Evolutionary conservation across 2,797 vertebrate species (phyloP), one percentile per base, ranked within the genome.

Genomic region (Carduelis carduelis): DNA sequence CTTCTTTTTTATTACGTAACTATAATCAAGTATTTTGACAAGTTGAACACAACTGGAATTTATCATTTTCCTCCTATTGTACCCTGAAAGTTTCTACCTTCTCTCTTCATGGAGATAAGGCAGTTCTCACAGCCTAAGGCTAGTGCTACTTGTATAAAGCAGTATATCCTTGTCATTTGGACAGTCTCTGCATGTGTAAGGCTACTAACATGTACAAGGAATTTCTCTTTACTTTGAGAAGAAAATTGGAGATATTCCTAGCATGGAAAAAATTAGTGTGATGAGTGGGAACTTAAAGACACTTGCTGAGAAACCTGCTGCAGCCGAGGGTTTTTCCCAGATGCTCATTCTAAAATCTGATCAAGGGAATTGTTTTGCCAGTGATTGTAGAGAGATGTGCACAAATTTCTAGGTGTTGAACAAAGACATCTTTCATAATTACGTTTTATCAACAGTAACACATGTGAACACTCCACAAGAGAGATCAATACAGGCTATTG

Each of bases 71-170:
- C 75, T 96, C 43, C 69, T 79, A 5, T 44, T 83, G 37, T 89
- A 92, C 78, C 61, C 70, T 92, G 57, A 68, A 89, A 34, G 55
- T 46, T 74, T 76, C 80, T 85, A 46, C 14, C 37, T 79, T 83
- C 75, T 87, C 69, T 84, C 63, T 74, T 79, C 49, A 88, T 87
- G 85, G 65, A 85, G 63, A 82, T 93, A 90, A 87, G 77, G 57
- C 77, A 95, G 44, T 90, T 95, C 96, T 88, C 30, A 14, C 84
- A 96, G 71, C 61, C 83, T 57, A 85, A 76, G 77, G 34, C 32
- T 39, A 39, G 41, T 82, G 78, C 27, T 86, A 64, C 50, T 91
- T 20, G 21, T 65, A 64, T 95, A 94, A 95, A 90, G 59, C 60
- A 88, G 19, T 90, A 82, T 37, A 23, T 83, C 75, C 69, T 94